phyloP scores from a whole-genome alignment of 2,113 vertebrate species.

The Apteryx owenii region DNA sequence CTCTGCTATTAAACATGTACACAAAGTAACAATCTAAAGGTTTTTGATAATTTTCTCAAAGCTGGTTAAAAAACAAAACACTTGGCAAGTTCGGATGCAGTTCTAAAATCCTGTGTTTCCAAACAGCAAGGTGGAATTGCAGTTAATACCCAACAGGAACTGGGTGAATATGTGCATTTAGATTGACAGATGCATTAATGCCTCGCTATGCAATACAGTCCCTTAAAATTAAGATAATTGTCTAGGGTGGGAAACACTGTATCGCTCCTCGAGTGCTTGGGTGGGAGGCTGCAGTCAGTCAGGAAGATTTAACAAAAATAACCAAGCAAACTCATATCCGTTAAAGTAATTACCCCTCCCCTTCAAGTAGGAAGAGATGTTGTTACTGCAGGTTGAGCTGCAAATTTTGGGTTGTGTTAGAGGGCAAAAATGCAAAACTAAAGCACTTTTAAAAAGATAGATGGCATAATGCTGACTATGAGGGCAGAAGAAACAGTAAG shows the following conservation, averaged over 20 bases:
- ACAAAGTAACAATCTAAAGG: neutral
- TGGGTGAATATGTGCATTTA: neutral
- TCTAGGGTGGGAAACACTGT: neutral
- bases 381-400: neutral
- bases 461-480: neutral
- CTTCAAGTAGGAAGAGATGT: neutral
- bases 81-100: neutral
- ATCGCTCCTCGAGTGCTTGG: neutral
- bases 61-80: neutral
- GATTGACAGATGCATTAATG: neutral
- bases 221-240: neutral
- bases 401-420: neutral
- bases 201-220: neutral
- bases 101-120: neutral
- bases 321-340: neutral
- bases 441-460: neutral
- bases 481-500: neutral
- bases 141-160: neutral
- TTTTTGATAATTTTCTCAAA: neutral
- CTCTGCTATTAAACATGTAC: fast-evolving
- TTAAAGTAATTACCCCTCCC: neutral
- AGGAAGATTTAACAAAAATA: neutral
- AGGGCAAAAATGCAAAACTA: neutral
- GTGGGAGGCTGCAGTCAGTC: neutral
- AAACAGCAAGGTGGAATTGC: neutral